Evolutionary conservation across 2,888 invertebrate genomes (phyloP).

Genomic region (Drosophila paucipuncta): DNA sequence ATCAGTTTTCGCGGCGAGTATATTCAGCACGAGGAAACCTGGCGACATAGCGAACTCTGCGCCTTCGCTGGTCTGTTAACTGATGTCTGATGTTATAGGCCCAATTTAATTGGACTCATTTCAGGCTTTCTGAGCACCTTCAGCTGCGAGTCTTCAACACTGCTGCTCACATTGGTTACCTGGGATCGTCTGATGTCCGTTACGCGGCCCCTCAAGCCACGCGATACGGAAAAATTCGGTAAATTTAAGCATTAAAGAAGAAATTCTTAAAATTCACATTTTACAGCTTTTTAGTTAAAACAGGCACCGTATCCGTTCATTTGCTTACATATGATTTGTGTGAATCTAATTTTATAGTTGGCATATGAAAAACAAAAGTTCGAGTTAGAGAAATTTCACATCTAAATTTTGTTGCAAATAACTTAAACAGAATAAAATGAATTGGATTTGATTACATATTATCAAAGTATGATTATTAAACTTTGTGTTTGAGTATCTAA

Average conservation of each 20-base stretch:
- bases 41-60: conserved; percentile 87
- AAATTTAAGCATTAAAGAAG: too few relatives aligned
- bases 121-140: conserved; percentile 87
- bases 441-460: neutral
- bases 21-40: conserved; percentile 86
- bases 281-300: neutral
- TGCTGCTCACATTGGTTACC: conserved; percentile 87
- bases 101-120: conserved; percentile 1
- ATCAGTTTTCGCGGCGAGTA: conserved; percentile 86
- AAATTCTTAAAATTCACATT: too few relatives aligned
- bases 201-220: conserved; percentile 86
- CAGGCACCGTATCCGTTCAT: neutral
- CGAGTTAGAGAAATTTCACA: neutral
- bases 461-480: neutral
- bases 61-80: conserved; percentile 86
- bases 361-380: neutral
- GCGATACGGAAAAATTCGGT: conserved; percentile 79
- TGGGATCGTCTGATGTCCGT: conserved; percentile 88
- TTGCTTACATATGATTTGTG: neutral
- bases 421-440: too few relatives aligned
- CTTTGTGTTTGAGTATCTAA: neutral
- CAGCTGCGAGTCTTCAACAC: conserved; percentile 88
- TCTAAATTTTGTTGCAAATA: neutral
- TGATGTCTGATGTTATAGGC: neutral
- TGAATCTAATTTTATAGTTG: neutral